Base-by-base conservation (phyloP, 1,140 invertebrate species). In the Pissodes strobi region DNA sequence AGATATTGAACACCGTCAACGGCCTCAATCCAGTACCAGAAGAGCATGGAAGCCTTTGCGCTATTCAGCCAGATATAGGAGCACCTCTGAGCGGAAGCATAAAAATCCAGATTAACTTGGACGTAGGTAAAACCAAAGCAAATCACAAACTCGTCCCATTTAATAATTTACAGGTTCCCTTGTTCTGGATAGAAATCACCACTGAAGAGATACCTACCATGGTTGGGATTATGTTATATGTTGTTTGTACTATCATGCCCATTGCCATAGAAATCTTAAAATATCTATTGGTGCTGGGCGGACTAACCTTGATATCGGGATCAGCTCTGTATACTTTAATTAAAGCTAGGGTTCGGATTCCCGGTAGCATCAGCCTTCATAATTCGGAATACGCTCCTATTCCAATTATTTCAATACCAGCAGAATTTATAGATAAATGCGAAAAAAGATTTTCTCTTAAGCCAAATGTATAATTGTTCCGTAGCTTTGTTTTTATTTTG, bases 101-200 rank as follows among this genome's bases (percentile, higher is more conserved):
- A 10, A 83, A 83, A 12, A 70, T 90, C 15, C 89, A 91, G 75
- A 80, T 87, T 23, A 91, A 88, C 74, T 75, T 90, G n/a, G 77
- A 87, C 1, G 81, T 89, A 66, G 75, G 81, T 2, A 72, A 84
- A 6, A 82, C 84, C 0, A 78, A 67, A 10, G 85, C 82, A 52
- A 88, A 86, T 69, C 65, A 71, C 0, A 75, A 79, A 37, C 81
- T 85, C 18, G 73, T 68, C 1, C 76, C 78, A 10, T 90, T 89
- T 69, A 84, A 87, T 64, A 79, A 82, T 48, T 71, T 87, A 18
- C 80, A 83, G 0, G 41, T 91, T 23, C 89, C 89, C 0, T 73
- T 90, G 10, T 82, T 87, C 2, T 89, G 88, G 85, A 74, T 83
- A 0, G 84, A 88, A 75, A 75, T 90, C 72, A 83, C 67, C 27